A percentile compares a stretch with the other conserved stretches of the same genome.
Evolutionary conservation across 2,113 vertebrate genomes (phyloP).

Genomic region (Triplophysa rosa): DNA sequence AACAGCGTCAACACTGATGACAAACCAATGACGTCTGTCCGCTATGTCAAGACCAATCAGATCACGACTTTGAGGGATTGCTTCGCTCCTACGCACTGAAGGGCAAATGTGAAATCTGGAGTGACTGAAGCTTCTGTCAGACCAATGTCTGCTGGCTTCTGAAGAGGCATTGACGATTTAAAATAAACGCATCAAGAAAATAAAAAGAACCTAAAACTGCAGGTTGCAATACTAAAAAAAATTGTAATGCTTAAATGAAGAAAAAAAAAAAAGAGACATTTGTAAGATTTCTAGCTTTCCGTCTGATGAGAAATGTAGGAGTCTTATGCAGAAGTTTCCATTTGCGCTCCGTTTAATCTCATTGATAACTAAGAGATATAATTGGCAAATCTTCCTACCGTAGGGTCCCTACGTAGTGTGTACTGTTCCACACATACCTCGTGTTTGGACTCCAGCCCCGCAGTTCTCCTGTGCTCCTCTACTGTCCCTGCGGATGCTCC

Average conservation of each 20-base stretch:
- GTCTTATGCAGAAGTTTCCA: no score
- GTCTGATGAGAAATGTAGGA: no score
- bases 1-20: not conserved
- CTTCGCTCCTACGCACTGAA: constrained; percentile 9
- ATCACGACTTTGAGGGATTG: constrained; percentile 26
- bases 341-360: no score
- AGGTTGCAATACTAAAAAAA: no score
- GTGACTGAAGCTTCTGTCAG: constrained; percentile 7
- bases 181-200: not conserved
- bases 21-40: not conserved
- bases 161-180: not conserved
- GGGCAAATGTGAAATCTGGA: not conserved
- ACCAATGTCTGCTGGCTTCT: not conserved
- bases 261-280: no score
- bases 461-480: constrained; percentile 90
- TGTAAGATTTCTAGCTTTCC: no score
- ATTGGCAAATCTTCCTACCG: no score
- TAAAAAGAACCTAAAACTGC: not conserved
- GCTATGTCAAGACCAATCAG: constrained; percentile 4
- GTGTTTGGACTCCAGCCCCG: constrained; percentile 90
- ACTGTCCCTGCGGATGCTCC: constrained; percentile 84
- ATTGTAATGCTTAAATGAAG: no score
- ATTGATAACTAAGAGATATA: no score
- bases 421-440: constrained; percentile 76
- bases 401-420: no score